Base-by-base conservation (phyloP, 1,140 invertebrate genomes). In the Araneus ventricosus region DNA sequence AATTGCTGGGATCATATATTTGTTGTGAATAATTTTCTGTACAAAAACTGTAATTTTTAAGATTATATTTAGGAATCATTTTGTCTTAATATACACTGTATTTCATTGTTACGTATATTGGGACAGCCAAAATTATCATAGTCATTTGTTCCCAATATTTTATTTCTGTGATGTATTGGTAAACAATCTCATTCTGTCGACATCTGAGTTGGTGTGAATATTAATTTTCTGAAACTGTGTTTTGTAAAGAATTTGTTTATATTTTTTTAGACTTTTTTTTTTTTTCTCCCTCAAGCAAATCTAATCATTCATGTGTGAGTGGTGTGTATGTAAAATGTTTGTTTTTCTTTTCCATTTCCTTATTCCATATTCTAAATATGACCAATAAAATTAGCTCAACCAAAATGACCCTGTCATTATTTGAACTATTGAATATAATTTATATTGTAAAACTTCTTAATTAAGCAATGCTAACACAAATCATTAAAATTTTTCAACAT, bases 371-470 rank as follows among this genome's bases (percentile, higher is more conserved):
- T 88, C 63, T 67, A 45, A 89, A 93, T 89, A 80, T 93, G 92
- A 93, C 92, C 92, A 93, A 93, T 93, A 93, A 93, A 59, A 88
- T 93, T 93, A 93, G 86, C 92, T 93, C 92, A 89, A 93, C n/a
- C 27, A 67, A 84, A 90, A 17, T 14, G 45, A n/a, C 20, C 20
- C 30, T 45, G 22, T 70, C 6, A 41, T 75, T 88, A 27, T 39
- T 63, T 63, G n/a, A 27, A 41, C 30, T 27, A 63, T 52, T 52
- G 45, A 52, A 52, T 52, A 52, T 14, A 52, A n/a, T 86, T 86
- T 30, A 57, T 27, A 27, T n/a, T 57, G 27, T 27, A 86, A 30
- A 52, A 86, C 10, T 37, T 80, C 3, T 39, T 14, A 1, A 52
- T 52, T 52, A 52, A 52, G 45, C 10, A 52, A 0, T 52, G 10